Evolutionary conservation across 2,888 invertebrate species (phyloP).

Genomic region (Crematogaster levior): DNA sequence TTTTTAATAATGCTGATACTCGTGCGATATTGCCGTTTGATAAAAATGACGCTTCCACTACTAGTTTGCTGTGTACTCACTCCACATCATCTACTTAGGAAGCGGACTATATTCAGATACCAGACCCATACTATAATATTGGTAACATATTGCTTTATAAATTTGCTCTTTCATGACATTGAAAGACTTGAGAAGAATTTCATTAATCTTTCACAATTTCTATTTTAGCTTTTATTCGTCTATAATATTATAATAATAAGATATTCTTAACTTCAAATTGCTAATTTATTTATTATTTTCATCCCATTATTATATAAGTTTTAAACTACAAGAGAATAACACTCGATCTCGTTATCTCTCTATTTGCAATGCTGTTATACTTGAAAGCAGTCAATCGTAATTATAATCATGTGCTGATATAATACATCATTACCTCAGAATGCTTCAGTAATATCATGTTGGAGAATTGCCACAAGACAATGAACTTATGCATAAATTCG

Average conservation of each 20-base stretch:
- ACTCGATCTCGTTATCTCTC: neutral
- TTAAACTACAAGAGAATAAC: neutral
- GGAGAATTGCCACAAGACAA: constrained; percentile 27
- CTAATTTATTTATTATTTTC: neutral
- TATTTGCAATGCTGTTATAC: neutral
- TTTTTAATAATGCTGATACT: constrained; percentile 3
- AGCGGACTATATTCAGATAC: neutral
- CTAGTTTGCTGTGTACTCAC: neutral
- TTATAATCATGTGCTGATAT: constrained; percentile 15
- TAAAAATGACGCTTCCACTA: neutral
- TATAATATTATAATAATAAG: neutral
- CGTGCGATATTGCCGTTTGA: neutral
- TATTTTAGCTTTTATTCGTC: neutral
- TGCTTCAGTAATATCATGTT: constrained; percentile 1
- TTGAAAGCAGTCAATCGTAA: neutral
- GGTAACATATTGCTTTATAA: constrained; percentile 5
- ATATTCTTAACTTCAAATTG: neutral
- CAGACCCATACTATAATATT: neutral
- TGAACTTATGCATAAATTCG: neutral
- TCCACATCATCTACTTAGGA: neutral
- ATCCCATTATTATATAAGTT: neutral
- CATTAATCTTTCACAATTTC: neutral
- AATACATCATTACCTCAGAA: constrained; percentile 53
- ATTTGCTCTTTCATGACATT: neutral
- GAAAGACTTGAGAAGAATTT: neutral